These are phyloP conservation scores for Ispidina lecontei DNA, from an alignment of 2,797 vertebrate species.

Conservation along the genomic window DNA sequence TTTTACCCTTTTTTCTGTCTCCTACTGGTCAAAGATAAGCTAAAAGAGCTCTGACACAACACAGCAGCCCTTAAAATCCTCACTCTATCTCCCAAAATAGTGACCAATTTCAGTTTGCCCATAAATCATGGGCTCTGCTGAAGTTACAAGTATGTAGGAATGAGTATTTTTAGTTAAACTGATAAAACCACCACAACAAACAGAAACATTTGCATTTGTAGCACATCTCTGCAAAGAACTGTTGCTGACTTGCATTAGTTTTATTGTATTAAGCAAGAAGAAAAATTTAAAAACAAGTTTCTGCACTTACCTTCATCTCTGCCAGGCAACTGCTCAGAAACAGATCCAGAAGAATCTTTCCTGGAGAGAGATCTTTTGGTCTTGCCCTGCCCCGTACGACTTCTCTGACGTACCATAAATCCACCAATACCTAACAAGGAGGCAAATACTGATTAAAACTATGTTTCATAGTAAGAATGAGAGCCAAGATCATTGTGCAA, in stretches of 20 bases:
- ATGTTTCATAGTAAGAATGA: background rate
- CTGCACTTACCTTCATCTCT: constrained; percentile 89
- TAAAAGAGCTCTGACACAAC: background rate
- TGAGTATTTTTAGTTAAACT: background rate
- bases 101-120: background rate
- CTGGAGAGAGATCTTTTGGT: constrained; percentile 89
- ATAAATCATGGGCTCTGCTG: background rate
- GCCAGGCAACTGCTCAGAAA: constrained; percentile 87
- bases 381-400: constrained; percentile 92
- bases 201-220: background rate
- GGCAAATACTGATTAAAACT: background rate
- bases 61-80: background rate
- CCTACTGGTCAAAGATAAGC: background rate
- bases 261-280: background rate
- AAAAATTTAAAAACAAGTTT: background rate
- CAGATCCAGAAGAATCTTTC: constrained; percentile 94
- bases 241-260: background rate
- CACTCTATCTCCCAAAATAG: background rate
- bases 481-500: background rate
- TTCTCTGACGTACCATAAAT: constrained; percentile 99
- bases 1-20: background rate
- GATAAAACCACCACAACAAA: background rate
- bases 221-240: background rate
- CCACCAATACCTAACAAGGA: constrained; percentile 91
- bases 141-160: background rate